phyloP scores from a whole-genome alignment of 2,113 vertebrate species.

The Otus sunia region DNA sequence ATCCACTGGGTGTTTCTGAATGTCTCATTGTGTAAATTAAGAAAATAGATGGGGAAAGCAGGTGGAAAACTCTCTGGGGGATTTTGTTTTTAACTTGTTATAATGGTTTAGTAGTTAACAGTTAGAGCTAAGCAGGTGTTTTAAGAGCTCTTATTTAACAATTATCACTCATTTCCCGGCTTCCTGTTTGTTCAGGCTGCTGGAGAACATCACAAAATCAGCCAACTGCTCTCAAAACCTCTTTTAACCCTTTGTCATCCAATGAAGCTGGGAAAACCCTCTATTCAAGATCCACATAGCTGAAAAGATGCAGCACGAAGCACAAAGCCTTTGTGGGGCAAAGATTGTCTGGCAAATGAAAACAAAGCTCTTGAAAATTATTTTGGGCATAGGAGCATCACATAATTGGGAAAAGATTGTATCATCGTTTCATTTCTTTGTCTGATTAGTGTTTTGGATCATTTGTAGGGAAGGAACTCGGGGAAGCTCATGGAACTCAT shows the following conservation, averaged over 20 bases:
- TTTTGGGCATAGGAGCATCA: neutral
- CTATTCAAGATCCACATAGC: rapidly evolving
- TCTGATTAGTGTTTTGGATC: neutral
- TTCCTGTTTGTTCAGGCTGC: conserved; percentile 72
- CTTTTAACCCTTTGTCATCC: conserved; percentile 32
- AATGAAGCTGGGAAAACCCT: neutral
- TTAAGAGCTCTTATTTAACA: conserved; percentile 69
- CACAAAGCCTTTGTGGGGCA: neutral
- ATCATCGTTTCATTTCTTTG: neutral
- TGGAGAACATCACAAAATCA: conserved; percentile 48
- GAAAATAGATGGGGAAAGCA: conserved; percentile 49
- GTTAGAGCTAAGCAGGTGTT: conserved; percentile 71
- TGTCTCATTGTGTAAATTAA: conserved; percentile 13
- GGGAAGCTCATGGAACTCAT: neutral
- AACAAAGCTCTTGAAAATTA: neutral
- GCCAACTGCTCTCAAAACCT: conserved; percentile 6
- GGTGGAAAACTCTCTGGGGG: conserved; percentile 33
- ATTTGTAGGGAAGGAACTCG: neutral
- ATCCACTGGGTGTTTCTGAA: neutral
- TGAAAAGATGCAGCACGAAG: neutral
- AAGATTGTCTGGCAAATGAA: neutral
- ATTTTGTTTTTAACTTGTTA: conserved; percentile 53
- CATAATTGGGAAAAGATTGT: neutral
- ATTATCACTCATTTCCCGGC: conserved; percentile 71
- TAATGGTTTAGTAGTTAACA: conserved; percentile 67